Conservation (phyloP, 2,113 vertebrate genomes). For the Nesogale talazaci region DNA sequence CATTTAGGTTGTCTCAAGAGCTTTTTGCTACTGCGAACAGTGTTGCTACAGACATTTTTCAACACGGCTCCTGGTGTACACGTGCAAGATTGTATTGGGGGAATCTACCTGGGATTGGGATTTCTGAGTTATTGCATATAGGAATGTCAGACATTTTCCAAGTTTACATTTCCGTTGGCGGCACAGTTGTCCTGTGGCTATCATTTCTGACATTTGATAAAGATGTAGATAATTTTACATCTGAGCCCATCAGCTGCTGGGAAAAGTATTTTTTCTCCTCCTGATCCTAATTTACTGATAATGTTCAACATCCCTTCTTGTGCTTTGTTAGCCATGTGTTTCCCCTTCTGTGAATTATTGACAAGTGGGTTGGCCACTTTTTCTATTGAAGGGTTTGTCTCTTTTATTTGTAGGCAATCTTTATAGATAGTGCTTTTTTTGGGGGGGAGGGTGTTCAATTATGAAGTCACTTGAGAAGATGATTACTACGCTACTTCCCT, state of each 20-base stretch:
- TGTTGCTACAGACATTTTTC: background rate
- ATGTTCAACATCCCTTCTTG: background rate
- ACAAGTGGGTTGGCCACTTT: background rate
- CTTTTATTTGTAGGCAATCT: background rate
- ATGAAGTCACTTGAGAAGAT: background rate
- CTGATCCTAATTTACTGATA: background rate
- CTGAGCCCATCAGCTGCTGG: constrained; percentile 23
- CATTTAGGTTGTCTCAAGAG: background rate
- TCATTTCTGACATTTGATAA: background rate
- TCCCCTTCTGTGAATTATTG: background rate
- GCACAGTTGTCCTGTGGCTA: background rate
- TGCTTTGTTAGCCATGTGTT: background rate
- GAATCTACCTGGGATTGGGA: constrained; percentile 12
- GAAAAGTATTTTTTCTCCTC: background rate
- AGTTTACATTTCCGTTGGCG: constrained; percentile 35
- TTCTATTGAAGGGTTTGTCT: background rate
- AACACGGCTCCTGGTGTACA: background rate
- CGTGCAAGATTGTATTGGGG: constrained; percentile 21
- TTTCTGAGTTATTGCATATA: constrained; percentile 52
- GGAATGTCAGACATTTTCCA: constrained; percentile 40
- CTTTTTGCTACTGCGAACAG: constrained; percentile 5
- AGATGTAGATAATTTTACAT: constrained; percentile 16
- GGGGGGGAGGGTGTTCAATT: too few relatives aligned
- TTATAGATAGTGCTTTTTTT: background rate
- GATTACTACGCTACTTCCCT: background rate